Percentiles rank a stretch among this genome's conserved stretches.
These are phyloP conservation scores for Paedocypris sp. DNA, from an alignment of 2,113 vertebrate species.

Conservation along the genomic window DNA sequence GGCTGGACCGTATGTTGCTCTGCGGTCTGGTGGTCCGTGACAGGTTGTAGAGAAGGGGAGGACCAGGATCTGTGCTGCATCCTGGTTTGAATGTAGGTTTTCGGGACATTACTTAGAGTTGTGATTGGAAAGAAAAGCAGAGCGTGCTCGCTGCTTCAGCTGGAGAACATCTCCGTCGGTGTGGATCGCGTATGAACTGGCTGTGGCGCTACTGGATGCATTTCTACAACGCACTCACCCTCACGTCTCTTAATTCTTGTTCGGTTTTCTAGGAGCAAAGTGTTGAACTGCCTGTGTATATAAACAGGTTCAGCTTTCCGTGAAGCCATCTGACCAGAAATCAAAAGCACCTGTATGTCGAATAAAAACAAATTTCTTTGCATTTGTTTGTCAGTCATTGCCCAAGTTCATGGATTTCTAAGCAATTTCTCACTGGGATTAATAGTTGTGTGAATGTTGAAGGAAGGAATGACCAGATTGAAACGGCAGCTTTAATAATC, in stretches of 20 bases:
- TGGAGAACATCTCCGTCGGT: slow-evolving; percentile 38
- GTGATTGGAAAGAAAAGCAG: slow-evolving; percentile 44
- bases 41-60: slow-evolving; percentile 54
- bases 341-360: slow-evolving; percentile 62
- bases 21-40: slow-evolving; percentile 38
- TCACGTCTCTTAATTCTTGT: slow-evolving; percentile 32
- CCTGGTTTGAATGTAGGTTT: slow-evolving; percentile 66
- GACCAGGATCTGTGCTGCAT: slow-evolving; percentile 50
- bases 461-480: no score
- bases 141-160: slow-evolving; percentile 22
- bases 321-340: slow-evolving; percentile 56
- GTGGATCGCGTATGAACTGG: slow-evolving; percentile 20
- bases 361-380: slow-evolving; percentile 71
- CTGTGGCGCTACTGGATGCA: slow-evolving; percentile 51
- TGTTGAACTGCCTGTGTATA: slow-evolving; percentile 46
- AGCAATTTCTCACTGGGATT: no score
- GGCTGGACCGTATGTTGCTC: slow-evolving; percentile 14
- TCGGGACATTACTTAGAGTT: slow-evolving; percentile 59
- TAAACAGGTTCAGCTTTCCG: slow-evolving; percentile 48
- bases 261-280: slow-evolving; percentile 40
- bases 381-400: slow-evolving; percentile 41
- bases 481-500: no score
- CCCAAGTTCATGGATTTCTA: no score
- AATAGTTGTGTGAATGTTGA: background rate
- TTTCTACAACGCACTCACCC: slow-evolving; percentile 53